Base-by-base conservation (phyloP, 92 coral and sea anemone species). In the Umimayanthus chanpuru region DNA sequence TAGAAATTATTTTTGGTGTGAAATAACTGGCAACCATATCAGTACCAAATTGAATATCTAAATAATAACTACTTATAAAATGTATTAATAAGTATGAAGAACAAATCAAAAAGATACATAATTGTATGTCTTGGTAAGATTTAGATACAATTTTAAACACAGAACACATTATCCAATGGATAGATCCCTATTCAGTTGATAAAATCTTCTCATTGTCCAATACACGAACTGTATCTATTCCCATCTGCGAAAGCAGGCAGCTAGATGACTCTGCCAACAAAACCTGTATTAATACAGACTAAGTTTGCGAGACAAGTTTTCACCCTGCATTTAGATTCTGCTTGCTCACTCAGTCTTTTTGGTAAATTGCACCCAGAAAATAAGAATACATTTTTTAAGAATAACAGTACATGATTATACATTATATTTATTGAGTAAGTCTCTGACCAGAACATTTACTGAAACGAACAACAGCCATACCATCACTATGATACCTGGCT, bases 201-300 rank as follows among this genome's bases (percentile, higher is more conserved):
- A 64, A 64, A 64, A 64, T 64, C 68, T 64, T 64, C 68, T 64
- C 18, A 64, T 64, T 64, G 68, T 64, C 68, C 68, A 64, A 64
- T 64, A 64, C 68, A 64, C 8, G 2, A 32, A 32, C 36, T 32
- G 0, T 32, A 32, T 32, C 36, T 32, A 32, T 2, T 32, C 68
- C 68, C 68, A 64, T 21, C 18, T 64, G 68, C 8, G 18, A 64
- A 64, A 64, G 68, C 68, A 64, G 68, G 68, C 68, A 64, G 68
- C 68, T 2, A 2, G 68, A 64, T 64, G 23, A 20, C 15, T 64
- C 2, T 9, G 68, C 36, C 36, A 32, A 32, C 36, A 32, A 32
- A 32, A 32, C 36, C 36, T 2, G 36, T 32, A 32, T 32, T n/a
- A n/a, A n/a, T n/a, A n/a, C n/a, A n/a, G n/a, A 32, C 36, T 32